Conservation (phyloP, 2,113 vertebrate genomes). For the Stegostoma tigrinum region DNA sequence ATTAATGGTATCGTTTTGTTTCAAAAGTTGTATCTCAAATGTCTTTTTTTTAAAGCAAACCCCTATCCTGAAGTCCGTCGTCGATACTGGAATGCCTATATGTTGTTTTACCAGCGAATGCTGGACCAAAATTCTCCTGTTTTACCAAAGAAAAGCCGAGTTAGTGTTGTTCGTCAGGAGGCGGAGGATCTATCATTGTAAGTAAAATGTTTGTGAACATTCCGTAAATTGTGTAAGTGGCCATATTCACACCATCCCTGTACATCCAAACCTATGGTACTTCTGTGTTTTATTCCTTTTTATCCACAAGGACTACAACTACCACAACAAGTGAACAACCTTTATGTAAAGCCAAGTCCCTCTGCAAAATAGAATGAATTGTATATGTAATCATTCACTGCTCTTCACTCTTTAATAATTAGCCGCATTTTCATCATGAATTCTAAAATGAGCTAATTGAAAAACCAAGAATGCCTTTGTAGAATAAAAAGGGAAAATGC, state of each 20-base stretch:
- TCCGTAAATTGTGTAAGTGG: background rate
- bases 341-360: background rate
- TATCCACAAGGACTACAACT: background rate
- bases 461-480: background rate
- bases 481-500: background rate
- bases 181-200: conserved; percentile 91
- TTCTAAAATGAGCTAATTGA: background rate
- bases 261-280: background rate
- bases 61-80: conserved; percentile 90
- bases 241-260: background rate
- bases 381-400: background rate
- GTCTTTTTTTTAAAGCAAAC: conserved; percentile 63
- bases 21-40: background rate
- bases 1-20: background rate
- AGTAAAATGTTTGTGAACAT: conserved; percentile 48
- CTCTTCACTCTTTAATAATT: background rate
- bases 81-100: conserved; percentile 97
- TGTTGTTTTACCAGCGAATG: conserved; percentile 95
- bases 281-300: background rate
- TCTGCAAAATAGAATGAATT: background rate
- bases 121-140: conserved; percentile 94
- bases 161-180: conserved; percentile 91
- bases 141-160: conserved; percentile 90
- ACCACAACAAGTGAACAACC: background rate
- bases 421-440: background rate